These are phyloP conservation scores for Turritopsis dohrnii DNA, from an alignment of 30 jellyfish, hydroid and myxozoan species.

Conservation along the genomic window DNA sequence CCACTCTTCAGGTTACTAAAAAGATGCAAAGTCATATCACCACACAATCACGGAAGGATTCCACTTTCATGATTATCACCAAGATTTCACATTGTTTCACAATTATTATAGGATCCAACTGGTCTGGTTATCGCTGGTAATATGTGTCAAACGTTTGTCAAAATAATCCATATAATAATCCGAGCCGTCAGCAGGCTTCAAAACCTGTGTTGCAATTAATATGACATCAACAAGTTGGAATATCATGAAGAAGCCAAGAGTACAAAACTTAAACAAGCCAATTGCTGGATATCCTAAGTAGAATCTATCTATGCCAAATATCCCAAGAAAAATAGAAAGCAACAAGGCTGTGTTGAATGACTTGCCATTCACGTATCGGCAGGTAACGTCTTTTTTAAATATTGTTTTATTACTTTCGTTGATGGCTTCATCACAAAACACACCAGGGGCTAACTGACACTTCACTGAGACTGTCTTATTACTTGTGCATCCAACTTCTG, in stretches of 20 bases:
- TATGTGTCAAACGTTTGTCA: slow-evolving; percentile 56
- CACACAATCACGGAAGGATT: too few relatives aligned
- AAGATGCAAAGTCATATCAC: too few relatives aligned
- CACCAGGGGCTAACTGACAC: slow-evolving; percentile 50
- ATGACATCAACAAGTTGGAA: slow-evolving; percentile 88
- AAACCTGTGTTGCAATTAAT: slow-evolving; percentile 84
- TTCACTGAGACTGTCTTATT: slow-evolving; percentile 63
- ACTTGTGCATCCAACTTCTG: slow-evolving; percentile 78
- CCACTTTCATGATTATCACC: too few relatives aligned
- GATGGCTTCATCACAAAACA: slow-evolving; percentile 45
- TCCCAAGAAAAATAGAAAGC: slow-evolving; percentile 93
- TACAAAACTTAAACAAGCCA: slow-evolving; percentile 86
- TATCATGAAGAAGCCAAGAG: slow-evolving; percentile 93
- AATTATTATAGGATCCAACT: too few relatives aligned
- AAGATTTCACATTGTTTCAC: too few relatives aligned
- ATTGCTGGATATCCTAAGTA: slow-evolving; percentile 98
- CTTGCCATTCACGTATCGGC: slow-evolving; percentile 91
- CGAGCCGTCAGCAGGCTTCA: slow-evolving; percentile 98
- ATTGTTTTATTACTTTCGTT: slow-evolving; percentile 47
- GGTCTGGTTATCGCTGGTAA: slow-evolving; percentile 60
- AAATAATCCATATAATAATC: slow-evolving; percentile 68
- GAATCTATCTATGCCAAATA: slow-evolving; percentile 90
- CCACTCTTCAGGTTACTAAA: too few relatives aligned
- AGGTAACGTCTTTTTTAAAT: slow-evolving; percentile 58
- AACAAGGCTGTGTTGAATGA: slow-evolving; percentile 68